phyloP scores from a whole-genome alignment of 2,888 invertebrate genomes.

The Erebia ligea region DNA sequence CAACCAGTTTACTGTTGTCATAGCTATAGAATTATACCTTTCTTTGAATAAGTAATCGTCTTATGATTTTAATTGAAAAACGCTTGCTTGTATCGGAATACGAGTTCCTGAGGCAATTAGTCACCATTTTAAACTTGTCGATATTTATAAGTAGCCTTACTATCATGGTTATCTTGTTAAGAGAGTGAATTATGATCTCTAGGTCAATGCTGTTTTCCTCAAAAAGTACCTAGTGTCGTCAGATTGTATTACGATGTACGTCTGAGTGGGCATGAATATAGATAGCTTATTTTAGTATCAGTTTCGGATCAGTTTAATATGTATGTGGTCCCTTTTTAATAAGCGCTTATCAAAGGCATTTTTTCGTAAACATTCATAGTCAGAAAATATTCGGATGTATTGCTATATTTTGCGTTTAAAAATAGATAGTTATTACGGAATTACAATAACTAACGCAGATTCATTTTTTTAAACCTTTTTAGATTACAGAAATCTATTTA shows the following conservation, averaged over 20 bases:
- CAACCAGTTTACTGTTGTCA: too few relatives aligned
- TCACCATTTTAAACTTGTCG: not conserved
- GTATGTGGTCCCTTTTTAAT: not conserved
- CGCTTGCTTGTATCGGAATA: not conserved
- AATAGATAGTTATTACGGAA: not conserved
- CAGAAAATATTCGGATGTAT: not conserved
- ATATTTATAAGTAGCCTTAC: conserved; percentile 3
- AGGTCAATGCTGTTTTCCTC: conserved; percentile 16
- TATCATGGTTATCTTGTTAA: not conserved
- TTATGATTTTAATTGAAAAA: too few relatives aligned
- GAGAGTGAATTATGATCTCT: not conserved
- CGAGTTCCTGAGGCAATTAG: not conserved
- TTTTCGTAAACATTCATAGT: not conserved
- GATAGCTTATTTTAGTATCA: not conserved
- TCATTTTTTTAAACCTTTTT: too few relatives aligned
- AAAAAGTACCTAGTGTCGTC: conserved; percentile 5
- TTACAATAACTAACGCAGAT: too few relatives aligned
- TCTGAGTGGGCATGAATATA: conserved; percentile 5
- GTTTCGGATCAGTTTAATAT: not conserved
- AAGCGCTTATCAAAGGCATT: not conserved
- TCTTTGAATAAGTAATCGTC: too few relatives aligned
- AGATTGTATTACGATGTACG: conserved; percentile 1
- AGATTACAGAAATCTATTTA: too few relatives aligned
- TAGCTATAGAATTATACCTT: too few relatives aligned
- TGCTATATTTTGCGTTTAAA: not conserved